Base-by-base conservation (phyloP, 2,797 vertebrate genomes). In the Gambelia wislizenii region DNA sequence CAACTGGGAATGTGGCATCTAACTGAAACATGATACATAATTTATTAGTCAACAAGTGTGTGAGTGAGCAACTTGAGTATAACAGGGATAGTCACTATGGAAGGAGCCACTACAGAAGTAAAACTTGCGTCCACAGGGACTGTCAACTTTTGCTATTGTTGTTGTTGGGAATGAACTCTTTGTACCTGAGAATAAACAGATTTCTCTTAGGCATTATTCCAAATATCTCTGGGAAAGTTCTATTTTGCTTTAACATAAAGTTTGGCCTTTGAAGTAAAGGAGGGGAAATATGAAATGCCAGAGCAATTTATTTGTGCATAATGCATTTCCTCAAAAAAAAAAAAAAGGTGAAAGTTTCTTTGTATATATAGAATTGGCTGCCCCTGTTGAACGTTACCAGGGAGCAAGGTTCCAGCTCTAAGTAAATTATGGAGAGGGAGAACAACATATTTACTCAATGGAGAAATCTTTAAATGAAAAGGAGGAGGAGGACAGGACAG, bases 121-220 rank as follows among this genome's bases (percentile, higher is more conserved):
- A 52, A 75, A 1, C 25, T 49, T 49, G 27, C 75, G 30, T 77
- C 75, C 44, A 16, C 12, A 47, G 75, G 12, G 10, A 9, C 47
- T 36, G 49, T 79, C 77, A 54, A 6, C 27, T 18, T 54, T n/a
- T 10, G 39, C 20, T 74, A 3, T 54, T 79, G 16, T 54, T 47
- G 39, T 44, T 22, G 47, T 18, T 54, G 86, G 87, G n/a, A 54
- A 14, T 67, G 67, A 59, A 83, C 14, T 42, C 18, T 87, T 77
- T 89, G 54, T 22, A 4, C 52, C n/a, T 87, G 47, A 79, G 44
- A 89, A 92, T 87, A 91, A 92, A 90, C 47, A 81, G 84, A 91
- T 91, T 83, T 85, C 91, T 91, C 86, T 88, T 83, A 69, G 89
- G 82, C 87, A 93, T 92, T 91, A 87, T 69, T 89, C 81, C 39